Evolutionary conservation across 2,113 vertebrate species (phyloP).

Genomic region (Brienomyrus brachyistius): DNA sequence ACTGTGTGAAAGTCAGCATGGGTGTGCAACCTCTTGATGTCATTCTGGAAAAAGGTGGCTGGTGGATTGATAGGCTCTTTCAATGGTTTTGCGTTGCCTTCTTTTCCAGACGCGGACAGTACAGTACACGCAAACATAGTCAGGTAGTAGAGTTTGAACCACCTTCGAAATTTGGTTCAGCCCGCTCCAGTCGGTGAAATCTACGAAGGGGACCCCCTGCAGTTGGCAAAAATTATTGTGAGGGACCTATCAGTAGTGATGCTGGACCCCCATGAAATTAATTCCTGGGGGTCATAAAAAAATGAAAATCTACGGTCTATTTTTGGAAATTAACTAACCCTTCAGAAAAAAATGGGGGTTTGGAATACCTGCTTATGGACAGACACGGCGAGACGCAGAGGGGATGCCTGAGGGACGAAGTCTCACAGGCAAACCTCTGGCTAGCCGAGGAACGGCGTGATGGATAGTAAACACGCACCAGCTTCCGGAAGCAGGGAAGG

Average conservation of each 20-base stretch:
- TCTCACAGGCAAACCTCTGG: neutral
- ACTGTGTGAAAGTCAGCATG: neutral
- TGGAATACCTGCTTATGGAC: neutral
- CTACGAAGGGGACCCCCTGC: neutral
- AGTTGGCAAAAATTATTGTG: neutral
- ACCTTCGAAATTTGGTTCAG: neutral
- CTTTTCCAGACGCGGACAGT: neutral
- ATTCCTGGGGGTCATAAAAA: neutral
- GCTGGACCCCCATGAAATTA: neutral
- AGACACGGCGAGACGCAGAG: neutral
- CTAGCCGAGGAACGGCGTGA: neutral
- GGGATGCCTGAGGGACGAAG: neutral
- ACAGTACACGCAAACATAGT: neutral
- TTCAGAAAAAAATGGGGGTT: slow-evolving; percentile 1
- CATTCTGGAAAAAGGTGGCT: neutral
- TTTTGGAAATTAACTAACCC: neutral
- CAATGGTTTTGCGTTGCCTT: neutral
- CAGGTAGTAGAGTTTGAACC: neutral
- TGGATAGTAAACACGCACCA: neutral
- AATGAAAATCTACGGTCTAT: neutral
- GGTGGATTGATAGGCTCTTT: neutral
- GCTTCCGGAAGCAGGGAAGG: neutral
- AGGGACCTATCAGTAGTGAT: neutral
- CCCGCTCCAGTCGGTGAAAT: neutral
- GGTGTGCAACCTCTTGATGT: neutral